Evolutionary conservation across 2,888 invertebrate species (phyloP), one percentile per base, ranked within the genome.

Genomic region (Neoitamus cyanurus): DNA sequence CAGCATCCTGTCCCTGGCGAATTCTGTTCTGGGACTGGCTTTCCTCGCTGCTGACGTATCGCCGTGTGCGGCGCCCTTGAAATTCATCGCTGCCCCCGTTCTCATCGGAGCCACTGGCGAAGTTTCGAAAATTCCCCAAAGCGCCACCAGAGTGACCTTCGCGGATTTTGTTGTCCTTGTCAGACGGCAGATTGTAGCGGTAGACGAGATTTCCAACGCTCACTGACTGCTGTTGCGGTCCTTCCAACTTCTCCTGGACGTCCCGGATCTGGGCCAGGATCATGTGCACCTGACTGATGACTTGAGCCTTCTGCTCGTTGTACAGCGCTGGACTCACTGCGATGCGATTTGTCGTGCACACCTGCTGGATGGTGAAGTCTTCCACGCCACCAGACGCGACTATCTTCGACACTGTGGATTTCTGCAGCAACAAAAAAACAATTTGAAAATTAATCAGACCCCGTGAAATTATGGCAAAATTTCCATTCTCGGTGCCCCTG

Each of bases 321-420:
- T 93, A 92, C 85, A 94, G 88, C 85, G 92, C 92, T 9, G 94
- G 94, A 86, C 93, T 93, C 6, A 94, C 91, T 58, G 93, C 89
- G 84, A 95, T 93, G 84, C 93, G 92, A 90, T 93, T 94, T 15
- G 92, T 93, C 37, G 94, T 94, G 87, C 93, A 92, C 7, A 94
- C 92, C 82, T 94, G 94, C 89, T 94, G 94, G 86, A 96, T 93
- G 42, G 93, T 93, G 88, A 93, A 94, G 75, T 92, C 91, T 85
- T 93, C 92, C 3, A 92, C 89, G 77, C 88, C 90, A 84, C 93
- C 93, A 15, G 92, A 91, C 72, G 95, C 90, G 80, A 95, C 90
- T 85, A 94, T 92, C 46, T 92, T 91, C 73, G 93, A 93, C 3
- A 93, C 90, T 3, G 94, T 92, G 9, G 93, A 92, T 87, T 94